Evolutionary conservation across 2,113 vertebrate genomes (phyloP).

Genomic region (Calonectris borealis): DNA sequence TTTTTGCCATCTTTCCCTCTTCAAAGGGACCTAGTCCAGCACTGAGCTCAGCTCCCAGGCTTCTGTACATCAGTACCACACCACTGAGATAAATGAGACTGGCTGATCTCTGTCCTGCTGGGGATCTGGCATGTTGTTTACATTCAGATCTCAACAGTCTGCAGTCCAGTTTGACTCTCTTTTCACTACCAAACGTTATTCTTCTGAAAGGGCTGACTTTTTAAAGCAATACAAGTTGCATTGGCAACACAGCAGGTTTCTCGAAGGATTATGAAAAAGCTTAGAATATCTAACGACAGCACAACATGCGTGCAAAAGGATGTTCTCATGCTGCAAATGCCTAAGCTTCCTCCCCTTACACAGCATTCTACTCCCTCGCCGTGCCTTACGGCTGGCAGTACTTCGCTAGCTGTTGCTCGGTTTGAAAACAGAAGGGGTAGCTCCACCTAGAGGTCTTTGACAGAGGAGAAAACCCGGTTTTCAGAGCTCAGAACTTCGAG

Average conservation of each 20-base stretch:
- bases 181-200: not conserved
- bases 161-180: not conserved
- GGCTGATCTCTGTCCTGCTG: not conserved
- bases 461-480: not conserved
- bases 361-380: not conserved
- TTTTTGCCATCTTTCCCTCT: not conserved
- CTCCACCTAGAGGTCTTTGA: conserved; percentile 60
- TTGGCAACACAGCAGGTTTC: not conserved
- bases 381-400: not conserved
- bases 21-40: not conserved
- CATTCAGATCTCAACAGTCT: not conserved
- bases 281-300: not conserved
- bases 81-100: not conserved
- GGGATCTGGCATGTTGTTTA: not conserved
- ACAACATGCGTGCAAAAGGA: not conserved
- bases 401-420: not conserved
- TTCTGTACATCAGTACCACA: not conserved
- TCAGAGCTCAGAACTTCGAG: not conserved
- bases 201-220: not conserved
- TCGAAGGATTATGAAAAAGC: not conserved
- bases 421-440: conserved; percentile 16
- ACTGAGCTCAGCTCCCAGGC: not conserved
- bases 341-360: not conserved
- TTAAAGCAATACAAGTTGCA: not conserved
- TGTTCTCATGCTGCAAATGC: not conserved